Evolutionary conservation across 2,113 vertebrate genomes (phyloP).

Genomic region (Indicator maculatus): DNA sequence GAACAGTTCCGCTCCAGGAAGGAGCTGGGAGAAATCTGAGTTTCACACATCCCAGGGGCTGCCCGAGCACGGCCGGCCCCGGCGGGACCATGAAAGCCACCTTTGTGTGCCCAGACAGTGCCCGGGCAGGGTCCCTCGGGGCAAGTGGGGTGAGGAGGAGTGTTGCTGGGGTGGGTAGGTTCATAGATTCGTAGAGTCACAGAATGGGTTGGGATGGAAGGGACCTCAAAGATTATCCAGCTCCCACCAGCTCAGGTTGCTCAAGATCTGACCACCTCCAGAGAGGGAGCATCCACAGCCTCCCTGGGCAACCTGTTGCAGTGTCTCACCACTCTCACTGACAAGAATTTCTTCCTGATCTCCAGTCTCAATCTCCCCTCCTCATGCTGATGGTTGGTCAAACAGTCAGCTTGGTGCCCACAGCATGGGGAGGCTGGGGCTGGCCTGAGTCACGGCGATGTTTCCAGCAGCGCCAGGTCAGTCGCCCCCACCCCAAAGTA

Average conservation of each 20-base stretch:
- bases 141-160: not conserved
- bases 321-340: no score
- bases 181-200: no score
- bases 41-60: conserved; percentile 78
- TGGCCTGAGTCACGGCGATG: accelerated
- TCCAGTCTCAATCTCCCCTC: no score
- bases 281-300: no score
- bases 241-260: no score
- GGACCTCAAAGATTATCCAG: no score
- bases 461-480: accelerated
- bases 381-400: not conserved
- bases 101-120: conserved; percentile 49
- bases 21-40: conserved; percentile 69
- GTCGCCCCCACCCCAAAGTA: not conserved
- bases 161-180: not conserved
- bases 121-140: not conserved
- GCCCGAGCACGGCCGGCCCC: conserved; percentile 35
- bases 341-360: no score
- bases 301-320: no score
- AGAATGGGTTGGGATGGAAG: no score
- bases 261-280: no score
- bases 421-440: accelerated
- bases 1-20: conserved; percentile 86
- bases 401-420: accelerated
- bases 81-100: conserved; percentile 45